Evolutionary conservation across 2,888 invertebrate genomes (phyloP), one percentile per base, ranked within the genome.

Genomic region (Yponomeuta evonymella): DNA sequence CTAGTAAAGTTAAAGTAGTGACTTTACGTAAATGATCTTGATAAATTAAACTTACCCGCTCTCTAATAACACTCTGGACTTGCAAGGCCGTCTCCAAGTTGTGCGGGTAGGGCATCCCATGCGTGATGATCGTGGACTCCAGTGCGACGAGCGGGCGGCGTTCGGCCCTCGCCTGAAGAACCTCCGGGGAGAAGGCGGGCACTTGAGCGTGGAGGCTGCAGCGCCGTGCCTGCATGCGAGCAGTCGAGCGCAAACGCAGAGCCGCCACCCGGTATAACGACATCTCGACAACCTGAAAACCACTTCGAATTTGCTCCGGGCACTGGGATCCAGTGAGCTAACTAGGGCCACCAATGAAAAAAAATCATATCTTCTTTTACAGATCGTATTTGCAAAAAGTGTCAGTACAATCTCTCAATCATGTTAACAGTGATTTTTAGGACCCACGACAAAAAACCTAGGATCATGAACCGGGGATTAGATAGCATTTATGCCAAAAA

Each of bases 81-180:
- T 94, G 93, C 64, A 94, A 73, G 5, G 98, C 98, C 51, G 98
- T 98, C 75, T 96, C 92, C 69, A 98, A 89, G 89, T 99, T 99
- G 70, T 96, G 93, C 0, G 99, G 99, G 87, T 95, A 96, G 0
- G 99, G 98, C 97, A 99, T 97, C 65, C 99, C 99, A 89, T 99
- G 99, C 1, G 99, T 99, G 73, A 99, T 97, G 74, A 99, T 98
- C 1, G 99, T 98, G 9, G 98, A 98, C 93, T 99, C 99, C 76
- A 99, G 90, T 2, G 99, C 98, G 29, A 99, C 98, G 73, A 99
- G 94, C 10, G 98, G 96, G 75, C 93, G 89, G 48, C 92, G 88
- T 68, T 90, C 86, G 70, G 88, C 84, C 75, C 97, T 86, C 9
- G 97, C 97, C 70, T 89, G 81, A 71, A 82, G 82, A 70, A 98